Evolutionary conservation across 2,888 invertebrate species (phyloP).

Genomic region (Rhaphigaster nebulosa): DNA sequence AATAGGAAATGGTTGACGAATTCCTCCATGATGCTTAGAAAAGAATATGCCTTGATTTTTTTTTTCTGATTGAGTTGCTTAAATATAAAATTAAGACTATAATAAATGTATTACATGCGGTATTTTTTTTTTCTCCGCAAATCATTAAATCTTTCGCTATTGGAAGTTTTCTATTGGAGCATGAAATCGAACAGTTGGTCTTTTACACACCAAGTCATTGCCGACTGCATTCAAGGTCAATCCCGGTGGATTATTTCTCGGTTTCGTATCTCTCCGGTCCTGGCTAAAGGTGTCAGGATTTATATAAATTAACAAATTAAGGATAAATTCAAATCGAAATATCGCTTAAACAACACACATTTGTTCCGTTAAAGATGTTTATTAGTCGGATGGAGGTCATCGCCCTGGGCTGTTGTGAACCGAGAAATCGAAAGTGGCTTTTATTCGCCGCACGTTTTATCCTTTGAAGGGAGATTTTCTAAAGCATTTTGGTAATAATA

Average conservation of each 20-base stretch:
- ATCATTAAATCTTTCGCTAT: neutral
- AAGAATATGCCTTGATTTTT: too few species aligned
- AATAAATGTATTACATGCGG: neutral
- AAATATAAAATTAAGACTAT: neutral
- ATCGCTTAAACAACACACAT: neutral
- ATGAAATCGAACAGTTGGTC: constrained; percentile 45
- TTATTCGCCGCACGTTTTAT: constrained; percentile 31
- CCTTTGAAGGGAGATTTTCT: neutral
- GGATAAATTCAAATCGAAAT: neutral
- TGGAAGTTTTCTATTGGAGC: constrained; percentile 12
- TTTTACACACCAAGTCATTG: constrained; percentile 31
- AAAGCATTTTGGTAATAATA: constrained; percentile 30
- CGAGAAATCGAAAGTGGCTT: constrained; percentile 38
- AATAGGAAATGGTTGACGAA: too few species aligned
- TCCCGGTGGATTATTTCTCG: constrained; percentile 15
- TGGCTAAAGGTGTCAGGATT: neutral
- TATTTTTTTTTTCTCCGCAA: neutral
- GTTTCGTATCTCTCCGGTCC: neutral
- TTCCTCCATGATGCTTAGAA: too few species aligned
- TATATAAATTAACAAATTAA: neutral
- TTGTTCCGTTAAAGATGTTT: neutral
- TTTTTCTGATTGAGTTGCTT: neutral
- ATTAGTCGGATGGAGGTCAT: neutral
- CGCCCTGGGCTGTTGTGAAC: constrained; percentile 25
- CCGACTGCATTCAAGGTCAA: constrained; percentile 44